Base-by-base conservation (phyloP, 2,113 vertebrate genomes). In the Dissostichus mawsoni region DNA sequence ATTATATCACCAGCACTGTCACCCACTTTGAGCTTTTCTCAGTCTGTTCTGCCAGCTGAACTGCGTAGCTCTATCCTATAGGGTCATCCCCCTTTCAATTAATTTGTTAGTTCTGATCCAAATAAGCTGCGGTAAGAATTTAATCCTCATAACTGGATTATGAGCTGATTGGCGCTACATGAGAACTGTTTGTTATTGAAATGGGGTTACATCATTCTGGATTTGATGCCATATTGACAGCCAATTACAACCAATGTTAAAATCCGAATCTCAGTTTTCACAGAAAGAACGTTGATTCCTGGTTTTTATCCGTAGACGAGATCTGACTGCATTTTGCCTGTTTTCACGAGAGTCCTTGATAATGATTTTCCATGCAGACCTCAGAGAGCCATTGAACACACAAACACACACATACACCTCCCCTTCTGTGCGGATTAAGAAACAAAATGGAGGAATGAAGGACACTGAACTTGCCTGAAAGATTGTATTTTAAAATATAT, bases 101-200 rank as follows among this genome's bases (percentile, higher is more conserved):
- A 93, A 93, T 92, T 92, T 91, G 90, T 92, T 92, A 87, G 84
- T 84, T 64, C 66, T 92, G 87, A 93, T 93, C 91, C 93, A 87
- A 89, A 92, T 92, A 94, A 92, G 90, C 86, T 87, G 81, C 85
- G 41, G 87, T 93, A 92, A 93, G 92, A 90, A 92, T 92, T 81
- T 94, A 93, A 93, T 94, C 89, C 90, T 79, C 87, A 84, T 92
- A 93, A 93, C 77, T 89, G 91, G 91, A 93, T 94, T 94, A 94
- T 78, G 89, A 88, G 82, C 82, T 89, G 89, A 91, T 92, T 88
- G 80, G 75, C 7, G 55, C 85, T 68, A 75, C 79, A 69, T 81
- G 85, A 84, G 81, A 83, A 63, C 78, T 48, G 71, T 80, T 87
- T 90, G 82, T 83, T 82, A 65, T 79, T 84, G 33, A 87, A 89